These are phyloP conservation scores for Callipepla californica DNA, from an alignment of 2,113 vertebrate species.

Conservation along the genomic window DNA sequence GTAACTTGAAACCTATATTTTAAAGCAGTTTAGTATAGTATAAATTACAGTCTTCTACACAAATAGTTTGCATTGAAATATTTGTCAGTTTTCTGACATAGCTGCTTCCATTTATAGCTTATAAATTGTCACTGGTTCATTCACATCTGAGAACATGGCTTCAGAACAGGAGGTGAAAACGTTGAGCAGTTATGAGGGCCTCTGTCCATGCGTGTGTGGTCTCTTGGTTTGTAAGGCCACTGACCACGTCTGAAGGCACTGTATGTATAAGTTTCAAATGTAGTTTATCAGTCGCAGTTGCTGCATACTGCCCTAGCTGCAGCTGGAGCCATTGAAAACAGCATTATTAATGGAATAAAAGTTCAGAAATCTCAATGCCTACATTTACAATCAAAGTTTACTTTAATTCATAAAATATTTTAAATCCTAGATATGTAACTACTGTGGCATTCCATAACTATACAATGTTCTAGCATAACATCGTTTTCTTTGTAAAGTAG, in stretches of 20 bases:
- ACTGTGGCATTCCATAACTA: neutral
- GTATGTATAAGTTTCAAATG: conserved; percentile 74
- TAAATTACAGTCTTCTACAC: conserved; percentile 72
- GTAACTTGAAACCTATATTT: conserved; percentile 76
- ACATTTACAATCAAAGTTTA: neutral
- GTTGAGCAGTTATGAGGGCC: conserved; percentile 67
- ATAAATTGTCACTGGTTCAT: conserved; percentile 76
- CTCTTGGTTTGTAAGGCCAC: conserved; percentile 77
- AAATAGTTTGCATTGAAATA: conserved; percentile 72
- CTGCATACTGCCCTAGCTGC: conserved; percentile 48
- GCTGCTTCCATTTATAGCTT: conserved; percentile 78
- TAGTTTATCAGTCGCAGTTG: conserved; percentile 64
- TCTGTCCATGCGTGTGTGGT: conserved; percentile 86
- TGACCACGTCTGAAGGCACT: conserved; percentile 79
- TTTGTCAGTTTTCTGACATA: conserved; percentile 73
- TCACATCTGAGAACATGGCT: conserved; percentile 78
- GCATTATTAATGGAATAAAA: conserved; percentile 58
- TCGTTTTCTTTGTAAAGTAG: neutral
- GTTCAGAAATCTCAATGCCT: conserved; percentile 50
- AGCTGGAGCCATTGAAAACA: conserved; percentile 62
- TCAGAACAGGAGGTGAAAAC: conserved; percentile 79
- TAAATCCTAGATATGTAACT: neutral
- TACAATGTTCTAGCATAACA: neutral
- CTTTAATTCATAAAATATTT: neutral
- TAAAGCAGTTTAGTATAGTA: conserved; percentile 34